Evolutionary conservation across 2,113 vertebrate genomes (phyloP), one percentile per base, ranked within the genome.

Genomic region (Odobenus rosmarus): DNA sequence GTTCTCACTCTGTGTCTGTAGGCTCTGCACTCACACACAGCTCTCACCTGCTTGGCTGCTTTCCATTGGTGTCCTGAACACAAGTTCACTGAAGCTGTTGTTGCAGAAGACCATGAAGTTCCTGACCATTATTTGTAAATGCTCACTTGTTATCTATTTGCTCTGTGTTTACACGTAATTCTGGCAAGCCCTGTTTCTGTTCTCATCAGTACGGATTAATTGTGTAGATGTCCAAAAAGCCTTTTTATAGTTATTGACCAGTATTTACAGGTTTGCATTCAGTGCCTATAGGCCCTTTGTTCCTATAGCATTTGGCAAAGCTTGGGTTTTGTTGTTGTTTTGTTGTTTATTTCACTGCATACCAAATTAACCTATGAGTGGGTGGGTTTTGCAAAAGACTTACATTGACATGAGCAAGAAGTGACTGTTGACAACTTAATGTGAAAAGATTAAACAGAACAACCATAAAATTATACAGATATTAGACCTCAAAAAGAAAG

Each of bases 401-500:
- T 74, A 57, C 18, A 79, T 23, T 67, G 36, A 87, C 33, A 51
- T 33, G 53, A 77, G 80, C 39, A 92, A 88, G 46, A 91, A 86
- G 36, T 67, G 26, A 82, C 19, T n/a, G 33, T 24, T 76, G 71
- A 67, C 51, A 96, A 49, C 23, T 10, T 79, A 31, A 67, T 88
- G n/a, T 46, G 49, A 90, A 90, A 33, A 90, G 90, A 59, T 71
- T 26, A 88, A 88, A 51, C n/a, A 39, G 33, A 86, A 77, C 74
- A 81, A 49, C 46, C 21, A 79, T 33, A 83, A 94, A 93, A 77
- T 14, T 88, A 83, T 46, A n/a, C 15, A 42, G 13, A 31, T 51
- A 77, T 31, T 89, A 91, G 26, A 92, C 16, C 64, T 92, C 82
- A 61, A 36, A 88, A 93, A 51, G 39, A 84, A 95, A 88, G 46